Conservation (phyloP, 2,797 vertebrate genomes). For the Podargus strigoides region DNA sequence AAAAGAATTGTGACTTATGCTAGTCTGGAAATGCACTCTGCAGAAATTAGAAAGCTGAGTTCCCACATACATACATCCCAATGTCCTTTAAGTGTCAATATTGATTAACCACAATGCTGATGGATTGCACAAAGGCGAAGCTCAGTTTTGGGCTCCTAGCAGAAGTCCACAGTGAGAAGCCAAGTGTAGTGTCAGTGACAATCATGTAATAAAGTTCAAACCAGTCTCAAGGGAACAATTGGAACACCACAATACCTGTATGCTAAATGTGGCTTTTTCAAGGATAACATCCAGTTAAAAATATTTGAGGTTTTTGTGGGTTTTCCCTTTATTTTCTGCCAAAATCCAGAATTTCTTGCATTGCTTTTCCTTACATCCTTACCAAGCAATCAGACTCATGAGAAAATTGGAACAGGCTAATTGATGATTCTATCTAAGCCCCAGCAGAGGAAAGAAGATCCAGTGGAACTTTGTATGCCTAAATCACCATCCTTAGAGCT, state of each 20-base stretch:
- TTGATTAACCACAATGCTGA: background rate
- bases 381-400: background rate
- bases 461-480: accelerated
- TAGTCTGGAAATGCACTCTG: background rate
- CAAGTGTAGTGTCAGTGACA: background rate
- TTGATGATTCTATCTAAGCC: background rate
- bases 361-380: background rate
- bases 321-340: background rate
- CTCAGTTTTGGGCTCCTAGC: background rate
- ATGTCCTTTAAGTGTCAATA: background rate
- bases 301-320: background rate
- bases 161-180: background rate
- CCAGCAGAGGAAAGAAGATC: background rate
- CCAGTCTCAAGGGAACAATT: background rate
- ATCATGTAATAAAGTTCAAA: background rate
- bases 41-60: background rate
- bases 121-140: background rate
- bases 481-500: background rate
- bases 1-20: background rate
- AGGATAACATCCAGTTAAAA: background rate
- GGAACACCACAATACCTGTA: background rate
- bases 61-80: accelerated
- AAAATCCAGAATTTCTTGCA: background rate
- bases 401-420: background rate
- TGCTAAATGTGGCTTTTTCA: background rate